phyloP scores from a whole-genome alignment of 2,797 vertebrate genomes.

The Otolemur crassicaudatus region DNA sequence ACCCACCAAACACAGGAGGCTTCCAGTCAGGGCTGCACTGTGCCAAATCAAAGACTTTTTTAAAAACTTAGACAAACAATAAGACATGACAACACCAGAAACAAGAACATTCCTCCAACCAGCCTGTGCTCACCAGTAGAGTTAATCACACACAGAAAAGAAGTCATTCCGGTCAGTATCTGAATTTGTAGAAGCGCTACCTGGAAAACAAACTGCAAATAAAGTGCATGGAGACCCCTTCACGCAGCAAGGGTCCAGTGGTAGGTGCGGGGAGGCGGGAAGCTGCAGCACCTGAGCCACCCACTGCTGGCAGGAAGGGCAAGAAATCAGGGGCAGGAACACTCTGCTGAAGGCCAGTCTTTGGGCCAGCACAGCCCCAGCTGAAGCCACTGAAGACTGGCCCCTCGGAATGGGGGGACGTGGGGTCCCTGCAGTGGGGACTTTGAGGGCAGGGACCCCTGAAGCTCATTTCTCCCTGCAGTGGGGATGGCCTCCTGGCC shows the following conservation, averaged over 20 bases:
- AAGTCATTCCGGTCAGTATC: background rate
- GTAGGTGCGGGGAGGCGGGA: rapidly evolving
- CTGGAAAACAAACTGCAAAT: constrained; percentile 48
- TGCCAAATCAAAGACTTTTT: background rate
- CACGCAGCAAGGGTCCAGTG: background rate
- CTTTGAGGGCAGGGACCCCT: background rate
- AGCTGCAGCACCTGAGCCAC: background rate
- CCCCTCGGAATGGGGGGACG: rapidly evolving
- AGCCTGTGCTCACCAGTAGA: background rate
- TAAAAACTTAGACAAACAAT: background rate
- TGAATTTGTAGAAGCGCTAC: background rate
- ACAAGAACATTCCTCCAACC: background rate
- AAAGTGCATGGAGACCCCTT: constrained; percentile 47
- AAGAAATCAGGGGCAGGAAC: background rate
- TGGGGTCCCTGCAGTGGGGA: background rate
- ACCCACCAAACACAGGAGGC: constrained; percentile 5
- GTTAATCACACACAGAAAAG: background rate
- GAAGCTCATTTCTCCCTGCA: background rate
- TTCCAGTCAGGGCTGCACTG: background rate
- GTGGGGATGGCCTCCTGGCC: background rate
- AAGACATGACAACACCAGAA: background rate
- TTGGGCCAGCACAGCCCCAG: background rate
- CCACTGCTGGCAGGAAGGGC: background rate
- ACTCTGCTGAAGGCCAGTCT: background rate
- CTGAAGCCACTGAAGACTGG: no score